A percentile compares a stretch with the other conserved stretches of the same genome.
phyloP scores from a whole-genome alignment of 2,888 invertebrate genomes.

The Cantharis lateralis region DNA sequence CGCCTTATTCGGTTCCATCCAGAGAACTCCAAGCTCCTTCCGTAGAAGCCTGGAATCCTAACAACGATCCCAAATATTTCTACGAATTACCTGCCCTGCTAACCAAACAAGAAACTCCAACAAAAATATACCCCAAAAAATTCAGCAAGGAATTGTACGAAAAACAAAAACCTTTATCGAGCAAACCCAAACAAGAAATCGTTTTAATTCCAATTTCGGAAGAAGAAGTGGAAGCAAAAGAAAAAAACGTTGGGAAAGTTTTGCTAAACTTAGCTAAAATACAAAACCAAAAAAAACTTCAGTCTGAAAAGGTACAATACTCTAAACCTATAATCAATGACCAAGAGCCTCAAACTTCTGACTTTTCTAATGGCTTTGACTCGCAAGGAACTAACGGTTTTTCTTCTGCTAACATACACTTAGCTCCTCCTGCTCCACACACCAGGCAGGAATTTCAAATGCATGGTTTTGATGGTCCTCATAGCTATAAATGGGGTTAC shows the following conservation, averaged over 20 bases:
- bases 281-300: conserved; percentile 59
- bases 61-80: conserved; percentile 51
- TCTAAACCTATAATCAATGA: not conserved
- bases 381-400: conserved; percentile 14
- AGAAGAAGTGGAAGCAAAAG: conserved; percentile 48
- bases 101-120: conserved; percentile 56
- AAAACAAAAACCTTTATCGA: conserved; percentile 46
- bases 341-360: conserved; percentile 32
- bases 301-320: conserved; percentile 48
- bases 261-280: conserved; percentile 58
- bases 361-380: conserved; percentile 31
- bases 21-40: conserved; percentile 57
- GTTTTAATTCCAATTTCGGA: conserved; percentile 55
- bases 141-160: conserved; percentile 58
- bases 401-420: conserved; percentile 2
- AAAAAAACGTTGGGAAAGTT: conserved; percentile 48
- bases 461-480: conserved; percentile 80
- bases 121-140: conserved; percentile 65
- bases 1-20: conserved; percentile 52
- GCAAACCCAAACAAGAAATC: conserved; percentile 57
- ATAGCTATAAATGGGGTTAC: conserved; percentile 82
- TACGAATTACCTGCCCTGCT: conserved; percentile 52
- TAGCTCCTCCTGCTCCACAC: conserved; percentile 40
- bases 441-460: conserved; percentile 76
- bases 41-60: conserved; percentile 53